Percentiles rank a stretch among this genome's conserved stretches.
Conservation (phyloP, 2,888 invertebrate genomes). For the Napeogenes inachia region DNA sequence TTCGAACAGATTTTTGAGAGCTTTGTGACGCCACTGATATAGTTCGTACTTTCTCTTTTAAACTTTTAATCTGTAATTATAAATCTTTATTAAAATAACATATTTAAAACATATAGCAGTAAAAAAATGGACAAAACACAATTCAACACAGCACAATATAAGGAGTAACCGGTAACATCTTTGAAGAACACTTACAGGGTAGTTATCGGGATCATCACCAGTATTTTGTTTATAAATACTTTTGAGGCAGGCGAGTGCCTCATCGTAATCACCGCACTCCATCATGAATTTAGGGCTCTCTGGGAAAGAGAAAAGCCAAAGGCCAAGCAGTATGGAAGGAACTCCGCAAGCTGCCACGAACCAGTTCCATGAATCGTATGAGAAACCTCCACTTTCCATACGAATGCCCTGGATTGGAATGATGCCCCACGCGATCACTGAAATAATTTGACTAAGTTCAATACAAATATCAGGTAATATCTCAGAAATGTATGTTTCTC, state of each 20-base stretch:
- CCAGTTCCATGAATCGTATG: slow-evolving; percentile 88
- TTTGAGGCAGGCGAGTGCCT: slow-evolving; percentile 82
- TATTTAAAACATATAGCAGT: background rate
- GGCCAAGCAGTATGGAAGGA: slow-evolving; percentile 81
- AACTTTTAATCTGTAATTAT: slow-evolving; percentile 79
- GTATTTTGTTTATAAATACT: slow-evolving; percentile 84
- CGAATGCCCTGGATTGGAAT: slow-evolving; percentile 82
- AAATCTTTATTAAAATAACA: too few relatives aligned
- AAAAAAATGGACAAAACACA: too few relatives aligned
- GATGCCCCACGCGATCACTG: slow-evolving; percentile 87
- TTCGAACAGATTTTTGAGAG: slow-evolving; percentile 82
- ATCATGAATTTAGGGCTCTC: slow-evolving; percentile 90
- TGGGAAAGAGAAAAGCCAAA: slow-evolving; percentile 86
- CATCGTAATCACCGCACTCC: slow-evolving; percentile 87
- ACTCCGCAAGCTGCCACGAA: slow-evolving; percentile 86
- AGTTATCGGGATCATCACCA: slow-evolving; percentile 82
- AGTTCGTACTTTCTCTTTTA: slow-evolving; percentile 82
- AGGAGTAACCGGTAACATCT: background rate
- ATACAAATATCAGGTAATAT: slow-evolving; percentile 9
- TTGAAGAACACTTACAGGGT: slow-evolving; percentile 78
- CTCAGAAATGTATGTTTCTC: background rate
- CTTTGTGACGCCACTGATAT: slow-evolving; percentile 80
- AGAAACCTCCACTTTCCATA: slow-evolving; percentile 77
- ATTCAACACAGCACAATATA: background rate
- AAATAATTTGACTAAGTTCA: slow-evolving; percentile 16